Evolutionary conservation across 2,888 invertebrate species (phyloP).

Genomic region (Nemurella pictetii): DNA sequence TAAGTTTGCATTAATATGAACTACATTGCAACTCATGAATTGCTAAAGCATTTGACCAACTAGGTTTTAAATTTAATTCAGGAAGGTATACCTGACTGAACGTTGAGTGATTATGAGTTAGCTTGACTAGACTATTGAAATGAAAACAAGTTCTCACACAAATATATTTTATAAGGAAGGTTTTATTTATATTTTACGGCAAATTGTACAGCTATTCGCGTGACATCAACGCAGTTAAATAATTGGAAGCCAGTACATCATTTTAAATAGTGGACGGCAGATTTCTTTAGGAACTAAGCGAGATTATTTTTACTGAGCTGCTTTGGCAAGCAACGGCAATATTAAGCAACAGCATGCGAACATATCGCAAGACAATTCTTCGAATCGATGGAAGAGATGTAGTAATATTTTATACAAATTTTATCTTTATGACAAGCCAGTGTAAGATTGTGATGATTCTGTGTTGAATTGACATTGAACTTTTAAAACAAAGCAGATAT

Average conservation of each 20-base stretch:
- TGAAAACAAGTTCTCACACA: too few species aligned
- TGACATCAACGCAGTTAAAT: not conserved
- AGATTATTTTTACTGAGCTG: not conserved
- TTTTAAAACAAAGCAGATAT: conserved; percentile 29
- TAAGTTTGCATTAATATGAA: too few species aligned
- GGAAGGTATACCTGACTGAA: too few species aligned
- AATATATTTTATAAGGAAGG: not conserved
- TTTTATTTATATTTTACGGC: not conserved
- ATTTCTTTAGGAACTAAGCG: not conserved
- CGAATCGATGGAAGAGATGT: not conserved
- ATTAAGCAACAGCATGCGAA: not conserved
- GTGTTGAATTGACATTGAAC: not conserved
- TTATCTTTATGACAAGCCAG: not conserved
- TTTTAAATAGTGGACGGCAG: not conserved
- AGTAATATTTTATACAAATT: not conserved
- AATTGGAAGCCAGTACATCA: not conserved
- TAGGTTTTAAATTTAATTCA: too few species aligned
- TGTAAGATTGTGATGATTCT: not conserved
- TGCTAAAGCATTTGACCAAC: too few species aligned
- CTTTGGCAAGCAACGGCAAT: not conserved
- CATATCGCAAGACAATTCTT: not conserved
- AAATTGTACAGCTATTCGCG: not conserved
- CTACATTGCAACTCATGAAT: too few species aligned
- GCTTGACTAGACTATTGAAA: too few species aligned
- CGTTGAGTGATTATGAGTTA: too few species aligned